Evolutionary conservation across 2,797 vertebrate species (phyloP), one percentile per base, ranked within the genome.

Genomic region (Pterois miles): DNA sequence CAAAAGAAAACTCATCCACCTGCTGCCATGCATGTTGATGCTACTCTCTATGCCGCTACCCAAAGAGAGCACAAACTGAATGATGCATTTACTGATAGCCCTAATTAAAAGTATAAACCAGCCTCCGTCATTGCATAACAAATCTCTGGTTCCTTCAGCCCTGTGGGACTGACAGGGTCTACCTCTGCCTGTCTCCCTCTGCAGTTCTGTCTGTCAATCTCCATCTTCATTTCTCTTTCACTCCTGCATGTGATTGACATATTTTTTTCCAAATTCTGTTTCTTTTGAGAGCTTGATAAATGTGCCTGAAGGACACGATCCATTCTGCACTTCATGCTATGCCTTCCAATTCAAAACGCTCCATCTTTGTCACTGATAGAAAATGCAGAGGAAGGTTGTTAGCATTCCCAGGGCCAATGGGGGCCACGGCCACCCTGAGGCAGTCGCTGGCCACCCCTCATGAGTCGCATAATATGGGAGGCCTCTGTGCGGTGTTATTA

Each of bases 271-370:
- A 40, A 43, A 25, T 75, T 83, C 74, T 34, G 34, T 86, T 87
- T 76, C 78, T 52, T 80, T 58, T 78, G 72, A 77, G 79, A 68
- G 82, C 50, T 78, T 87, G 80, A 88, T 85, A 78, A 87, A 88
- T 84, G 79, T 72, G 71, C 83, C 80, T 74, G 63, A 77, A 90
- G 79, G 88, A 89, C 84, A 78, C 75, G 68, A 84, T 72, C 43
- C 70, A 63, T 80, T 59, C 13, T 74, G 40, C 60, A 67, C 58
- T 58, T 84, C 22, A 1, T 27, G 62, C 63, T 4, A 22, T 72
- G 31, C 22, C 66, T 80, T 70, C 43, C 76, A 70, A 73, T 82
- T 66, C 68, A 62, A 78, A 57, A 46, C 11, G 6, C 78, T 81
- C 50, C 40, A 2, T 53, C 18, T 82, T 82, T 71, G 62, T 64